These are phyloP conservation scores for Eumaeus atala DNA, from an alignment of 1,140 invertebrate genomes.

Conservation along the genomic window DNA sequence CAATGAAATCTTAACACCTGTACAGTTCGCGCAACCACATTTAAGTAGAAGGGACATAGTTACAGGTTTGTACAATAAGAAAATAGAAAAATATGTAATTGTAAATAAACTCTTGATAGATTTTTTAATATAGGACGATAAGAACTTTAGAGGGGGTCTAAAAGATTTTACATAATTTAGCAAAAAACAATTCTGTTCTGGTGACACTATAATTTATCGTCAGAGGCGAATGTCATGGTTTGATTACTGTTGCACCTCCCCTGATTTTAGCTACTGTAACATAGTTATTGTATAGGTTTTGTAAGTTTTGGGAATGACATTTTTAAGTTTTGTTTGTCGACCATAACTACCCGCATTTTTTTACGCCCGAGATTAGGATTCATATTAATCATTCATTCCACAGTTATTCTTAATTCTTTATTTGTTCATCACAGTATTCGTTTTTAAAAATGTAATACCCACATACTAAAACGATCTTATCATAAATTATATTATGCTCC, in stretches of 20 bases:
- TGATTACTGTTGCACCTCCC: slow-evolving; percentile 1
- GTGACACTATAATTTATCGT: background rate
- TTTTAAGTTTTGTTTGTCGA: slow-evolving; percentile 15
- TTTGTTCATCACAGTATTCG: too few species aligned
- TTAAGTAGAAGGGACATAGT: background rate
- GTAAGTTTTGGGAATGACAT: slow-evolving; percentile 24
- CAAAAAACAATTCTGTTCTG: too few species aligned
- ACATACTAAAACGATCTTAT: too few species aligned
- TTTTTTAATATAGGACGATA: slow-evolving; percentile 1
- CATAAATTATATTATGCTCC: too few species aligned
- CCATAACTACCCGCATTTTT: too few species aligned
- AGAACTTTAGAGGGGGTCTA: background rate
- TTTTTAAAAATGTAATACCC: too few species aligned
- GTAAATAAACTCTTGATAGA: slow-evolving; percentile 3
- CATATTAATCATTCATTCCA: too few species aligned
- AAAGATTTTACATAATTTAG: too few species aligned
- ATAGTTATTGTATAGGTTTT: slow-evolving; percentile 33
- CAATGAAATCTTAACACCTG: background rate
- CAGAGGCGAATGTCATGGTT: background rate
- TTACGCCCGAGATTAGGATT: too few species aligned
- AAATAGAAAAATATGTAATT: slow-evolving; percentile 3
- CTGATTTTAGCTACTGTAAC: slow-evolving; percentile 12
- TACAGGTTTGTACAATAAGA: background rate
- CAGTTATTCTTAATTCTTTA: too few species aligned
- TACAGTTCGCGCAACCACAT: background rate